These are phyloP conservation scores for Cebidichthys violaceus DNA, from an alignment of 2,113 vertebrate genomes.

Conservation along the genomic window DNA sequence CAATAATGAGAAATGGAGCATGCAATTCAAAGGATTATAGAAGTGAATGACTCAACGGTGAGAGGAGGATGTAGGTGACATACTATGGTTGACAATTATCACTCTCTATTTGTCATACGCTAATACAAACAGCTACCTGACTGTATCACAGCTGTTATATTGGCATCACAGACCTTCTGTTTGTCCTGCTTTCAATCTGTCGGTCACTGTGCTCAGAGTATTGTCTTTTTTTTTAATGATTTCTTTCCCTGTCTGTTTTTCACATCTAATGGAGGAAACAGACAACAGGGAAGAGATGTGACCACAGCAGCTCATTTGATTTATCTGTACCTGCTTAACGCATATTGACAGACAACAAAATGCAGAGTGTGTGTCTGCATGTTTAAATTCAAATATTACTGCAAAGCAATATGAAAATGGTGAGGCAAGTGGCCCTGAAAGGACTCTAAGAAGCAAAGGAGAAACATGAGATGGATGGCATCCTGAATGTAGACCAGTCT, in stretches of 20 bases:
- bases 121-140: constrained; percentile 21
- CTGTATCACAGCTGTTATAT: constrained; percentile 33
- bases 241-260: constrained; percentile 26
- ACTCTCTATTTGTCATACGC: constrained; percentile 28
- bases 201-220: background rate
- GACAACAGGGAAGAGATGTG: background rate
- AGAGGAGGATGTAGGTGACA: constrained; percentile 56
- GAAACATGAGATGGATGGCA: background rate
- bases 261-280: background rate
- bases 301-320: constrained; percentile 1
- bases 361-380: background rate
- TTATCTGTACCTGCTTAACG: constrained; percentile 7
- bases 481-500: constrained; percentile 49
- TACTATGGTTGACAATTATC: constrained; percentile 33
- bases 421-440: constrained; percentile 6
- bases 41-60: constrained; percentile 55
- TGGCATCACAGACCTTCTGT: constrained; percentile 14
- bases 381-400: constrained; percentile 11
- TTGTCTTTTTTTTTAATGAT: background rate
- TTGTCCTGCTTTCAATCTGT: constrained; percentile 29
- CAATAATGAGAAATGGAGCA: constrained; percentile 65
- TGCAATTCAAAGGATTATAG: constrained; percentile 71
- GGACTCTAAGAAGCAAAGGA: constrained; percentile 4
- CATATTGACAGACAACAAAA: constrained; percentile 6
- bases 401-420: background rate